Evolutionary conservation across 2,113 vertebrate genomes (phyloP).

Genomic region (Rattus norvegicus): GRCr8 NC_086027.1:109819001-109819500

Average conservation of each 20-base stretch:
- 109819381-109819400: slow-evolving; percentile 56
- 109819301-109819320: slow-evolving; percentile 58
- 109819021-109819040: neutral
- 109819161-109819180: slow-evolving; percentile 68
- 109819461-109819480: slow-evolving; percentile 54
- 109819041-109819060: neutral
- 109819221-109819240: slow-evolving; percentile 69
- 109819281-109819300: slow-evolving; percentile 68
- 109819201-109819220: slow-evolving; percentile 62
- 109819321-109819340: slow-evolving; percentile 59
- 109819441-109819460: slow-evolving; percentile 73
- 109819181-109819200: slow-evolving; percentile 72
- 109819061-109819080: neutral
- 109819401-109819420: slow-evolving; percentile 69
- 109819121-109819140: slow-evolving; percentile 59
- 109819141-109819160: slow-evolving; percentile 58
- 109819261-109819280: slow-evolving; percentile 71
- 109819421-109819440: slow-evolving; percentile 62
- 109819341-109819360: slow-evolving; percentile 52
- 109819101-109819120: neutral
- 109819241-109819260: slow-evolving; percentile 74
- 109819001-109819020: neutral
- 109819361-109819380: slow-evolving; percentile 27
- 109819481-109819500: slow-evolving; percentile 52
- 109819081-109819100: neutral